Conservation (phyloP, 53 echinoderm and acorn worm species). For the Pentamera pediparva region DNA sequence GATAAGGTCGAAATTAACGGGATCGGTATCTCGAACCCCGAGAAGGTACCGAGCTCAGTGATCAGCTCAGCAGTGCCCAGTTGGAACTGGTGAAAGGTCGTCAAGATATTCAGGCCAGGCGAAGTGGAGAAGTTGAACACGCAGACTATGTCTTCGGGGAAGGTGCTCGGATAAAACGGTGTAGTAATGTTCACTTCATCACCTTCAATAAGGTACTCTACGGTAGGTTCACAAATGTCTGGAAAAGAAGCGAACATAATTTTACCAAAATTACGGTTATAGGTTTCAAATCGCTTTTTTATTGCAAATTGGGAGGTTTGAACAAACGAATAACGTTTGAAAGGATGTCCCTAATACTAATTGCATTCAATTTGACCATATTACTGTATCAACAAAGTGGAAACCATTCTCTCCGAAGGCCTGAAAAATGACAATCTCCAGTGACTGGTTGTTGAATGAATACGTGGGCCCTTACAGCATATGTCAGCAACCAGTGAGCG, state of each 20-base stretch:
- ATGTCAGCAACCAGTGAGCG: too few species aligned
- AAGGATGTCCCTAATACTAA: too few species aligned
- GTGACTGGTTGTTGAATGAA: too few species aligned
- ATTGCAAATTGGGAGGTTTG: too few species aligned
- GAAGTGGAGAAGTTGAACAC: conserved; percentile 22
- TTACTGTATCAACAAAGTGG: too few species aligned
- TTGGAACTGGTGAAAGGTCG: background rate
- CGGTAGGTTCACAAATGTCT: background rate
- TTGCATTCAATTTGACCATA: too few species aligned
- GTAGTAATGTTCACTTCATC: conserved; percentile 1
- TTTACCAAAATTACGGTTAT: background rate
- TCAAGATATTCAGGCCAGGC: background rate
- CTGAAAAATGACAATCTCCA: too few species aligned
- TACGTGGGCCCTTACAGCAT: too few species aligned
- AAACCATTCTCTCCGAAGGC: too few species aligned
- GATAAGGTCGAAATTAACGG: conserved; percentile 12
- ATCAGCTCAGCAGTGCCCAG: background rate
- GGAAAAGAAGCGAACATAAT: background rate
- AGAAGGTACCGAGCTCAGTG: background rate
- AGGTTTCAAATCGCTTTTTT: too few species aligned
- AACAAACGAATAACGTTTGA: too few species aligned
- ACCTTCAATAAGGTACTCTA: background rate
- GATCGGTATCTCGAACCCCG: conserved; percentile 1
- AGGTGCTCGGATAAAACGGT: conserved; percentile 10
- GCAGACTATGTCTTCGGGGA: background rate